Base-by-base conservation (phyloP, 2,113 vertebrate genomes). In the Kryptolebias marmoratus region DNA sequence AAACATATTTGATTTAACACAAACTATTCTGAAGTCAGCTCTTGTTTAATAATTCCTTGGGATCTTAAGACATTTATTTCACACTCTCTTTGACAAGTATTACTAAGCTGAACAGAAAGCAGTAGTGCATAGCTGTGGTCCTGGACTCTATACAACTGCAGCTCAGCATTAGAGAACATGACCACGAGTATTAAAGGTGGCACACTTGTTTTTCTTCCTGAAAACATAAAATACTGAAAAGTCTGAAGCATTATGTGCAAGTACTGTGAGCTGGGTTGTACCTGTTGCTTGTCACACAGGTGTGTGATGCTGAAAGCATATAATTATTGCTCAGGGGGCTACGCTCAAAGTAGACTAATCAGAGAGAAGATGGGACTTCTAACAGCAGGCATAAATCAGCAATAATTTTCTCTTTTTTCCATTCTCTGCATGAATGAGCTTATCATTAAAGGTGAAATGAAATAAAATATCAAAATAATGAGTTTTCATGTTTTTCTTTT, bases 311-410 rank as follows among this genome's bases (percentile, higher is more conserved):
- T 73, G 32, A 68, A 71, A 71, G 80, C 75, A 52, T 77, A 65
- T 83, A 90, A 88, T 89, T 84, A 85, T 72, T 65, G 58, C 62
- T 73, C 68, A 50, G 70, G 65, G 73, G 36, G 72, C 72, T 79
- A 22, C 15, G 73, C 84, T 81, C 82, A 78, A 85, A 78, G 76
- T 73, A 75, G 68, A 75, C 77, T 87, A 84, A 88, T 88, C 85
- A 88, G 77, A 75, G 59, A 49, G 75, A 76, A 60, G 70, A 88
- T 68, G 57, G 39, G 63, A 77, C 57, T 73, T 72, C 67, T 63
- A 80, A 77, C 86, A 88, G 87, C 85, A 83, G 76, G 83, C 63
- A 69, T 81, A 67, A 87, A 88, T 90, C 75, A 79, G 79, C 76
- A 74, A 55, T 74, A 62, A 84, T 84, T 88, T 73, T 78, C 59